These are phyloP conservation scores for Cairina moschata DNA, from an alignment of 2,113 vertebrate genomes.

Conservation along the genomic window DNA sequence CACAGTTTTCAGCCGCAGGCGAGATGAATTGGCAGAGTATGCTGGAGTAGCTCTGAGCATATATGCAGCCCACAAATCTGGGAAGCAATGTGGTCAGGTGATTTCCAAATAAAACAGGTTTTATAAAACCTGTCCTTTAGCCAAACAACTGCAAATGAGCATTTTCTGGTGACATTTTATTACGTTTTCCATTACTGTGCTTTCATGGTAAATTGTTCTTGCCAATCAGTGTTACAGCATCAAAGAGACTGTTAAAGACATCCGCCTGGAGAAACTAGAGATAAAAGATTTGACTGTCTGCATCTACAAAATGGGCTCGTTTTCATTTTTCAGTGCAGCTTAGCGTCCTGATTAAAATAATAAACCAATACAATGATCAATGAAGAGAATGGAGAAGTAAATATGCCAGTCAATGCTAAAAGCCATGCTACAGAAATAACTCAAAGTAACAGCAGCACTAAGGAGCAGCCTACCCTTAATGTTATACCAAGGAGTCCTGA, in stretches of 20 bases:
- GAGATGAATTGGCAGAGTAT: slow-evolving; percentile 15
- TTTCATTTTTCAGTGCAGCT: neutral
- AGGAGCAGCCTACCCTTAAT: neutral
- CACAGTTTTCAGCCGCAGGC: neutral
- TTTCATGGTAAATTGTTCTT: slow-evolving; percentile 65
- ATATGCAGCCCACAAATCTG: slow-evolving; percentile 63
- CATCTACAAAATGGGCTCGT: neutral
- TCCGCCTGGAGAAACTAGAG: neutral
- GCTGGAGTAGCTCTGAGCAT: slow-evolving; percentile 53
- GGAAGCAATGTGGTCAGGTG: slow-evolving; percentile 39
- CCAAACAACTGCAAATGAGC: slow-evolving; percentile 69
- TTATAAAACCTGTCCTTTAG: slow-evolving; percentile 80
- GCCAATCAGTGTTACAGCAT: slow-evolving; percentile 55
- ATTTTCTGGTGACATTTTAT: slow-evolving; percentile 69
- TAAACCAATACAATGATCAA: neutral
- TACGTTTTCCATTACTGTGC: slow-evolving; percentile 71
- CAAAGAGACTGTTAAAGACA: slow-evolving; percentile 3
- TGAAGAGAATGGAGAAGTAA: neutral
- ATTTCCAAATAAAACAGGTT: slow-evolving; percentile 50
- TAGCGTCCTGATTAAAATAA: slow-evolving; percentile 5
- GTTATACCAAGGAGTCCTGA: neutral
- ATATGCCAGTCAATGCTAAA: neutral
- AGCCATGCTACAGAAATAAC: neutral
- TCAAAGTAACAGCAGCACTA: slow-evolving; percentile 8
- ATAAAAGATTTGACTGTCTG: neutral